phyloP scores from a whole-genome alignment of 92 coral and sea anemone species.

The Phymanthus crucifer region DNA sequence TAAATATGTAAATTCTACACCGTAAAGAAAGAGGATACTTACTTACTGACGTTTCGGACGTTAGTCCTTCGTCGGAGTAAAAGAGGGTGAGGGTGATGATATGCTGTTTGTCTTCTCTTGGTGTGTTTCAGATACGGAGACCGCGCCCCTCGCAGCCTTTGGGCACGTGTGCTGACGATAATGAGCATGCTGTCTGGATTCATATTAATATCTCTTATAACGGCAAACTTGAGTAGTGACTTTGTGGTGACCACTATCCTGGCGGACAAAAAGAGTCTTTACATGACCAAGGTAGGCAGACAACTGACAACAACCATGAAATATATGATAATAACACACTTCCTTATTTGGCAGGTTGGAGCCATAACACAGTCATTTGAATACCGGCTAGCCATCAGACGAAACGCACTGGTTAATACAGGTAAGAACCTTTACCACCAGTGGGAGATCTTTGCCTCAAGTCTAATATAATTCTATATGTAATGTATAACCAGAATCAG shows the following conservation, averaged over 20 bases:
- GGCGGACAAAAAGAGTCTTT: slow-evolving; percentile 29
- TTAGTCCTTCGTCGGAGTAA: too few species aligned
- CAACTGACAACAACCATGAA: not conserved
- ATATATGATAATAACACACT: not conserved
- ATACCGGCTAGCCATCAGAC: slow-evolving; percentile 59
- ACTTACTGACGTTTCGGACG: too few species aligned
- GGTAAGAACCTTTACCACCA: slow-evolving; percentile 38
- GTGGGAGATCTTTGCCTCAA: not conserved
- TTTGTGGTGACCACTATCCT: slow-evolving; percentile 43
- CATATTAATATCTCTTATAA: slow-evolving; percentile 53
- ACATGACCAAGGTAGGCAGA: slow-evolving; percentile 44
- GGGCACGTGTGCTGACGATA: slow-evolving; percentile 61
- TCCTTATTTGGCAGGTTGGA: slow-evolving; percentile 53
- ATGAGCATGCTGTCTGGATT: slow-evolving; percentile 60
- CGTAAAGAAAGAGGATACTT: too few species aligned
- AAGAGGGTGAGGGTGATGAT: not conserved
- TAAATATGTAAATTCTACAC: too few species aligned
- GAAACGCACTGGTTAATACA: slow-evolving; percentile 62
- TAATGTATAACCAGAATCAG: slow-evolving; percentile 38
- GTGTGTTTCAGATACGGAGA: slow-evolving; percentile 72
- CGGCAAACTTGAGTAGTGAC: slow-evolving; percentile 50
- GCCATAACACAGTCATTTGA: slow-evolving; percentile 73
- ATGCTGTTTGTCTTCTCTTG: not conserved
- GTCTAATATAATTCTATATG: too few species aligned
- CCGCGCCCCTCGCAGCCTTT: slow-evolving; percentile 57